Percentiles rank a stretch among this genome's conserved stretches.
phyloP scores from a whole-genome alignment of 2,888 invertebrate species.

The Watsonalla binaria region DNA sequence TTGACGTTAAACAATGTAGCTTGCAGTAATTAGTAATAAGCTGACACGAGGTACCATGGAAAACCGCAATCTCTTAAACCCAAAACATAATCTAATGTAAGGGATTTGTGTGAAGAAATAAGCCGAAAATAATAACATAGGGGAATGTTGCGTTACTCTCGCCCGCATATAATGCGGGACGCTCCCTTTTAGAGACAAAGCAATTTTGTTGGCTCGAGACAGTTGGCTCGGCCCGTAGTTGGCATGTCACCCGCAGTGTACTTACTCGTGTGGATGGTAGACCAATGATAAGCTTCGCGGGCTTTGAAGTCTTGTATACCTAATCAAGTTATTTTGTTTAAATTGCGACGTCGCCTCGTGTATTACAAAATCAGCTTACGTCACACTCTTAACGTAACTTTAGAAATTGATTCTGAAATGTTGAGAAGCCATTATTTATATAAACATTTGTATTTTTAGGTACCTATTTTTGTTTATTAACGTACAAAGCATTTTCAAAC shows the following conservation, averaged over 20 bases:
- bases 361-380: neutral
- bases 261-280: conserved; percentile 40
- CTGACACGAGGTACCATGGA: neutral
- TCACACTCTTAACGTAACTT: no score
- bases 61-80: neutral
- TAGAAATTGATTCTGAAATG: no score
- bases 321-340: conserved; percentile 20
- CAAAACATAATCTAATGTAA: neutral
- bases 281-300: conserved; percentile 43
- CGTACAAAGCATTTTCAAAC: no score
- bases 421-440: no score
- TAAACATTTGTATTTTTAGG: no score
- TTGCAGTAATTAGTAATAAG: neutral
- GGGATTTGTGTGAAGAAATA: conserved; percentile 26
- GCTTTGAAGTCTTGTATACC: conserved; percentile 27
- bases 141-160: conserved; percentile 32
- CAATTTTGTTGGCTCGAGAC: conserved; percentile 57
- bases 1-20: no score
- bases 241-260: conserved; percentile 53
- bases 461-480: no score
- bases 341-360: conserved; percentile 5
- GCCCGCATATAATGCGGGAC: conserved; percentile 42
- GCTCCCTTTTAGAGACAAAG: conserved; percentile 51
- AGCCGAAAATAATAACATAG: conserved; percentile 38
- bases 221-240: conserved; percentile 35